Percentiles rank a stretch among this genome's conserved stretches.
Conservation (phyloP, 1,140 invertebrate species). For the Zaprionus inermis region DNA sequence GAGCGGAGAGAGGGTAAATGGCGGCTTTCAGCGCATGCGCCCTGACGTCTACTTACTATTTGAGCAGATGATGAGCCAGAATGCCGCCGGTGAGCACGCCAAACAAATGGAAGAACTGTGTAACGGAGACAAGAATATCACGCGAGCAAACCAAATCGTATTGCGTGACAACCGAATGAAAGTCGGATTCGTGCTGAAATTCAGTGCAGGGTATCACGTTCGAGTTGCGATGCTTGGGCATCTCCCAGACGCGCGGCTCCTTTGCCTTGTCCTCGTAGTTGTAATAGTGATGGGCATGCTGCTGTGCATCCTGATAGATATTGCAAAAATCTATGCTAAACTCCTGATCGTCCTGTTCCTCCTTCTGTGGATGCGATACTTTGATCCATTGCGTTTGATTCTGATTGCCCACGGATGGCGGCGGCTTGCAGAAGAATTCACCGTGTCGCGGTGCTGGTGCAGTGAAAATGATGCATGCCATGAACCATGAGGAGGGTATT, state of each 20-base stretch:
- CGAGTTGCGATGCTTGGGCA: conserved; percentile 63
- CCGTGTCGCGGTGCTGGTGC: conserved; percentile 79
- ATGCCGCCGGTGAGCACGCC: conserved; percentile 84
- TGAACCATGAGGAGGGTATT: conserved; percentile 85
- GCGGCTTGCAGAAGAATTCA: conserved; percentile 83
- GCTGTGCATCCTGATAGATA: conserved; percentile 76
- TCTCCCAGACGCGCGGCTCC: conserved; percentile 73
- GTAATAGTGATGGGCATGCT: conserved; percentile 80
- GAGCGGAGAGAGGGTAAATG: background rate
- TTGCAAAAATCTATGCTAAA: conserved; percentile 83
- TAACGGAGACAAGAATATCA: conserved; percentile 84
- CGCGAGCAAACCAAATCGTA: conserved; percentile 84
- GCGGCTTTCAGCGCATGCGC: too few species aligned
- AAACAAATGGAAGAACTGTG: conserved; percentile 84
- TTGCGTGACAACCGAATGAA: conserved; percentile 81
- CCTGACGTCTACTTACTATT: conserved; percentile 71
- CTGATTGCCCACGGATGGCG: conserved; percentile 52
- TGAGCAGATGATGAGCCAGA: conserved; percentile 82
- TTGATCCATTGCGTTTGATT: conserved; percentile 83
- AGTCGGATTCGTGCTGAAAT: conserved; percentile 74
- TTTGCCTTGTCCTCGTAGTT: conserved; percentile 67
- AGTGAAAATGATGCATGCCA: conserved; percentile 84
- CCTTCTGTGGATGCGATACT: conserved; percentile 79
- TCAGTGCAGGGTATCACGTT: conserved; percentile 79
- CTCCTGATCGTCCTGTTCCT: conserved; percentile 78